Conservation (phyloP, 2,888 invertebrate species). For the Dryocosmus kuriphilus region DNA sequence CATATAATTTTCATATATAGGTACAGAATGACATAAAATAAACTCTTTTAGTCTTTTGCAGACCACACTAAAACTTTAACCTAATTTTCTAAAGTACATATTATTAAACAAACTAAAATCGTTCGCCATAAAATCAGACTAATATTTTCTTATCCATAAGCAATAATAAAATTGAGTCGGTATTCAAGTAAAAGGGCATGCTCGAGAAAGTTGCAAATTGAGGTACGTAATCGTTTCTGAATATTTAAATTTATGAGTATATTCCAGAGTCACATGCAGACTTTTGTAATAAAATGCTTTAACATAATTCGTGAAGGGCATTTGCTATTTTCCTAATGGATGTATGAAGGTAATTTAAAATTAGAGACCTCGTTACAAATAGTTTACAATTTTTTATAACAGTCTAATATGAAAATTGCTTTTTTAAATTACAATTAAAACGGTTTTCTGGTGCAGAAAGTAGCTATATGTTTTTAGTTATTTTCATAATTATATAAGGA, state of each 20-base stretch:
- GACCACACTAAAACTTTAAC: neutral
- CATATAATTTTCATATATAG: neutral
- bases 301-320: neutral
- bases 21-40: neutral
- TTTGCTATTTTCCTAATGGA: neutral
- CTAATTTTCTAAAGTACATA: neutral
- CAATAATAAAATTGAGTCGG: constrained; percentile 27
- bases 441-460: neutral
- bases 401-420: neutral
- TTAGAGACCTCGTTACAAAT: neutral
- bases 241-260: constrained; percentile 8
- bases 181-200: constrained; percentile 26
- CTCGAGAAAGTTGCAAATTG: constrained; percentile 33
- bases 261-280: neutral
- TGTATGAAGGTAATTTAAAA: neutral
- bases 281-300: neutral
- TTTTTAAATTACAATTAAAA: neutral
- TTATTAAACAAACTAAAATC: constrained; percentile 1
- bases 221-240: constrained; percentile 25
- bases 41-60: too few species aligned
- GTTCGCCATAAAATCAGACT: neutral
- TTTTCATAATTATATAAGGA: neutral
- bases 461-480: neutral
- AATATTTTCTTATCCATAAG: constrained; percentile 23
- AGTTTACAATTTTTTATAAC: constrained; percentile 9